These are phyloP conservation scores for Thereva unica DNA, from an alignment of 2,888 invertebrate genomes.

Conservation along the genomic window DNA sequence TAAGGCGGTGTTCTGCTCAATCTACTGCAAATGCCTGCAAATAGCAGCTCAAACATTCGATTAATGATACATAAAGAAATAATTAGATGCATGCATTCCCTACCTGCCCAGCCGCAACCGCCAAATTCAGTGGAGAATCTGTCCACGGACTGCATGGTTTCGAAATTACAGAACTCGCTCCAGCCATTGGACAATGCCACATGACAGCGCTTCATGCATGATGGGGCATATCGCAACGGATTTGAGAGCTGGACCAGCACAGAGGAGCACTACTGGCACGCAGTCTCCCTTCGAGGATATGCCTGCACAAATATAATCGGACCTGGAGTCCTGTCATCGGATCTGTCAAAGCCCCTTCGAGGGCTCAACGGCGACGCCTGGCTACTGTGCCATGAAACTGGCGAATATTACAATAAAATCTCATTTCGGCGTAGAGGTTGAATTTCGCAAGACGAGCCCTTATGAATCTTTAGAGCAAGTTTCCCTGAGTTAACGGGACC, in stretches of 20 bases:
- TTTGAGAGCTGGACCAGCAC: constrained; percentile 16
- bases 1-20: constrained; percentile 2
- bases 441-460: too few relatives aligned
- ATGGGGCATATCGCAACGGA: constrained; percentile 7
- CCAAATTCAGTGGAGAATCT: constrained; percentile 6
- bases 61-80: constrained; percentile 34
- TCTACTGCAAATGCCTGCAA: constrained; percentile 5
- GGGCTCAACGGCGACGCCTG: constrained; percentile 11
- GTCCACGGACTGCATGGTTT: background rate
- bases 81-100: constrained; percentile 32
- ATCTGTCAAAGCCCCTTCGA: too few relatives aligned
- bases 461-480: too few relatives aligned
- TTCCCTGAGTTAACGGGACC: too few relatives aligned
- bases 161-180: constrained; percentile 12
- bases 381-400: constrained; percentile 25
- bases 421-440: constrained; percentile 1
- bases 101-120: constrained; percentile 27
- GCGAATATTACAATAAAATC: constrained; percentile 26
- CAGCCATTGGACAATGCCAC: constrained; percentile 24
- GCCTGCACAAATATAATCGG: too few relatives aligned
- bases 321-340: too few relatives aligned
- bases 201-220: constrained; percentile 20
- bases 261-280: too few relatives aligned
- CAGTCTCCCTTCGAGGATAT: too few relatives aligned
- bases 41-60: constrained; percentile 28